Conservation (phyloP, 92 coral and sea anemone species). For the Epizoanthus fatuus region DNA sequence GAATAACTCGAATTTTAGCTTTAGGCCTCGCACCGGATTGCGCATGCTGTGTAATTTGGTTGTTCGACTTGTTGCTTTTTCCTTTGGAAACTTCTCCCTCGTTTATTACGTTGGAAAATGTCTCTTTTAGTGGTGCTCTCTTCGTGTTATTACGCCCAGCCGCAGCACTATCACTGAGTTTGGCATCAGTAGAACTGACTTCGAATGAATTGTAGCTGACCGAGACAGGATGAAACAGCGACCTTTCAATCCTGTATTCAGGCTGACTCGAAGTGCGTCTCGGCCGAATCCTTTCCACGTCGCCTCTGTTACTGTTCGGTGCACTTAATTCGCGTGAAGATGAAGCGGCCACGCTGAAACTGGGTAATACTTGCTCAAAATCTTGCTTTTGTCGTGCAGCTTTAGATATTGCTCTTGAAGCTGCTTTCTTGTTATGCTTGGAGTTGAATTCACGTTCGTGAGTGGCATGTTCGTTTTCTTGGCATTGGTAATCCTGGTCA, state of each 20-base stretch:
- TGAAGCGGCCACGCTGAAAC: neutral
- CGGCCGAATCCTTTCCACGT: neutral
- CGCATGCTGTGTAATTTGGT: neutral
- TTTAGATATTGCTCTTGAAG: neutral
- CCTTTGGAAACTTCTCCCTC: neutral
- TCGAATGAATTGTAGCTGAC: slow-evolving; percentile 21
- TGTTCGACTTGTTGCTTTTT: neutral
- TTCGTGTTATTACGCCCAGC: no score
- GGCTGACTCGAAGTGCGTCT: neutral
- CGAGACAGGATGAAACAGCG: slow-evolving; percentile 27
- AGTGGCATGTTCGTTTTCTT: neutral
- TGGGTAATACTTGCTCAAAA: neutral
- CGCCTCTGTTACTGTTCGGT: neutral
- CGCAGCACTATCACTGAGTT: neutral
- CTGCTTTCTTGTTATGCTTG: neutral
- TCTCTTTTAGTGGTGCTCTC: no score
- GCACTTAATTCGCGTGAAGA: neutral
- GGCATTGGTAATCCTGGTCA: neutral
- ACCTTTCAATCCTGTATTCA: neutral
- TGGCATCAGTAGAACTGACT: neutral
- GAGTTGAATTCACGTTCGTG: neutral
- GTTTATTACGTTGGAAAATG: no score
- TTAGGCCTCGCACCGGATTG: neutral
- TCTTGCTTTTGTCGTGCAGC: neutral
- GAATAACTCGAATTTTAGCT: slow-evolving; percentile 18